phyloP scores from a whole-genome alignment of 2,113 vertebrate genomes.

The Rhinopomastus cyanomelas region DNA sequence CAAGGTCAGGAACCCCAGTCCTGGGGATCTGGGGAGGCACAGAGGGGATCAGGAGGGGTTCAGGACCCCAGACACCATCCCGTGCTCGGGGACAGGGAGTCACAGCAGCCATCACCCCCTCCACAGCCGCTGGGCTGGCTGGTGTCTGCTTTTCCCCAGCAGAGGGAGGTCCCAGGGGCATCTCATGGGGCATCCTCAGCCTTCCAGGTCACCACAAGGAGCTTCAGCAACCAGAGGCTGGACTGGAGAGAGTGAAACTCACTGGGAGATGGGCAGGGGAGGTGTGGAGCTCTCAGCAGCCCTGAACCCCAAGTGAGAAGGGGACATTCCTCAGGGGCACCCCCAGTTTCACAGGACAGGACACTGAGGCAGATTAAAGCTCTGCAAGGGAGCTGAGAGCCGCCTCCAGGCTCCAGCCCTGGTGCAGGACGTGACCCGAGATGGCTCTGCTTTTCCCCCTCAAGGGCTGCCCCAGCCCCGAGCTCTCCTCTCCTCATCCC shows the following conservation, averaged over 20 bases:
- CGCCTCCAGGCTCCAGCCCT: neutral
- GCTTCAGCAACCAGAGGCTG: fast-evolving
- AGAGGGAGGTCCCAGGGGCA: neutral
- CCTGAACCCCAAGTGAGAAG: fast-evolving
- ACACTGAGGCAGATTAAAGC: neutral
- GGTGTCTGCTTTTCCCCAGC: neutral
- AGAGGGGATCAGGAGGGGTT: neutral
- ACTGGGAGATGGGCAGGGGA: neutral
- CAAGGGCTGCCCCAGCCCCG: neutral
- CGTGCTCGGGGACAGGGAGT: fast-evolving
- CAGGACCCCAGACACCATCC: neutral
- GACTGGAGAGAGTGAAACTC: fast-evolving
- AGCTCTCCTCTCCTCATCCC: neutral
- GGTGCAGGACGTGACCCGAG: neutral
- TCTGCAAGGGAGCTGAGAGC: neutral
- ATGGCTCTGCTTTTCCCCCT: neutral
- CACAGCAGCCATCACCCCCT: neutral
- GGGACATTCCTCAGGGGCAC: neutral
- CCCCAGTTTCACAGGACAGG: neutral
- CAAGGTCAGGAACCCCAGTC: fast-evolving
- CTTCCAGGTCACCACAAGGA: fast-evolving
- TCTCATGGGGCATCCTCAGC: neutral
- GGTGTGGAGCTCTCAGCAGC: neutral
- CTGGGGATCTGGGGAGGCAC: neutral
- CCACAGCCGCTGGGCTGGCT: neutral